phyloP scores from a whole-genome alignment of 2,888 invertebrate genomes.

The Phalera bucephala region DNA sequence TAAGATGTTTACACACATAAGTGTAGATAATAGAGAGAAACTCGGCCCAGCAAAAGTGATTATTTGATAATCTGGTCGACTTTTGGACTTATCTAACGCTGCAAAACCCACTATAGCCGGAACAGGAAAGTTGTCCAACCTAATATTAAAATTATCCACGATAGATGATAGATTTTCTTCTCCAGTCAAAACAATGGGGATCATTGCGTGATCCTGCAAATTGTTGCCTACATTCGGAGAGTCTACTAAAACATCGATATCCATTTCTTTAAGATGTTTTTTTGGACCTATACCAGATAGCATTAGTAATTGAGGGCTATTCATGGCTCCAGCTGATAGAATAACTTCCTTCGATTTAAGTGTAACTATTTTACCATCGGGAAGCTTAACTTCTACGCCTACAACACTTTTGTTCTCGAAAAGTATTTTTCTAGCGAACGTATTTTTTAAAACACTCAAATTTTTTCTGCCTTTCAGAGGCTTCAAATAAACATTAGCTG shows the following conservation, averaged over 20 bases:
- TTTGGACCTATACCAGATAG: conserved; percentile 51
- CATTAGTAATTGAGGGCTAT: conserved; percentile 53
- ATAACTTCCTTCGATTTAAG: conserved; percentile 45
- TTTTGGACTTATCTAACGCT: conserved; percentile 44
- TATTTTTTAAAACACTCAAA: conserved; percentile 48
- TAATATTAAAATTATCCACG: conserved; percentile 30
- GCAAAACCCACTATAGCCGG: conserved; percentile 45
- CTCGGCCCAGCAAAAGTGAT: conserved; percentile 34
- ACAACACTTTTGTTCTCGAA: conserved; percentile 28
- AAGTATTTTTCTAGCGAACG: conserved; percentile 44
- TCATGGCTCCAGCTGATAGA: conserved; percentile 47
- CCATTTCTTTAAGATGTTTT: conserved; percentile 35
- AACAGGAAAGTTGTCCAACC: conserved; percentile 39
- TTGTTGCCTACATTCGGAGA: conserved; percentile 47
- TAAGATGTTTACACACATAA: conserved; percentile 38
- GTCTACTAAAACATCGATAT: conserved; percentile 37
- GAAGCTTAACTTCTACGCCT: conserved; percentile 38
- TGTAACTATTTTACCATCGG: conserved; percentile 11
- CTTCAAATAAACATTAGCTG: conserved; percentile 41
- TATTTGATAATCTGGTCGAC: conserved; percentile 52
- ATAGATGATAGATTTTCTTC: conserved; percentile 22
- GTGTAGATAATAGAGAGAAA: conserved; percentile 29
- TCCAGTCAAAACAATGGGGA: conserved; percentile 37
- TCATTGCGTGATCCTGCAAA: conserved; percentile 50
- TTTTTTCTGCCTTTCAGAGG: conserved; percentile 45